Percentiles rank a stretch among this genome's conserved stretches.
Conservation (phyloP, 2,888 invertebrate species). For the Drosophila atripex region DNA sequence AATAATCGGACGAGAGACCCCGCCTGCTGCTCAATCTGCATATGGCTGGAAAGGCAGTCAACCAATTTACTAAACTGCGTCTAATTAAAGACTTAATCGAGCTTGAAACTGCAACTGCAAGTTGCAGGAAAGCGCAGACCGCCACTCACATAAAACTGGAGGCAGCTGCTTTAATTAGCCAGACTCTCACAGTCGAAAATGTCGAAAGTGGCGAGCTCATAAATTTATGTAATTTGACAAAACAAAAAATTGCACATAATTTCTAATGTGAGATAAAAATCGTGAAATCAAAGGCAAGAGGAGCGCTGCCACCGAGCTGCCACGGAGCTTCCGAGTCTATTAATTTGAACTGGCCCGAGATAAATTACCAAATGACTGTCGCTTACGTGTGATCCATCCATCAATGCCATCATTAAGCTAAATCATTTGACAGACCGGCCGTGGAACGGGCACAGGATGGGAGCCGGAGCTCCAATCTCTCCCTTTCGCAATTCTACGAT, state of each 20-base stretch:
- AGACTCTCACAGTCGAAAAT: constrained; percentile 59
- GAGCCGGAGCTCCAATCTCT: constrained; percentile 16
- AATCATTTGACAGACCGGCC: constrained; percentile 77
- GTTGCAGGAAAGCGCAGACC: constrained; percentile 1
- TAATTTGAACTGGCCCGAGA: constrained; percentile 77
- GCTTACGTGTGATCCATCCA: constrained; percentile 80
- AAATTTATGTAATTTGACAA: constrained; percentile 76
- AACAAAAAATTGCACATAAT: constrained; percentile 63
- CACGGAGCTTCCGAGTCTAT: constrained; percentile 63
- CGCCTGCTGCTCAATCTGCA: constrained; percentile 52
- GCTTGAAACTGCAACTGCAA: constrained; percentile 58
- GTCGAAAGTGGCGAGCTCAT: constrained; percentile 40
- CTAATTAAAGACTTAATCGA: constrained; percentile 72
- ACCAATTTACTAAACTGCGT: constrained; percentile 67
- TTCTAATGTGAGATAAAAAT: constrained; percentile 65
- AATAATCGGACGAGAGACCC: constrained; percentile 5
- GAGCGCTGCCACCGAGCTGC: constrained; percentile 34
- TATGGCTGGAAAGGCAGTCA: constrained; percentile 32
- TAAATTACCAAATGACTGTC: constrained; percentile 79
- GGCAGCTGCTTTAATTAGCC: constrained; percentile 65
- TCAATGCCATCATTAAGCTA: constrained; percentile 79
- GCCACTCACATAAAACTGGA: constrained; percentile 3
- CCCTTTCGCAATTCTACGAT: constrained; percentile 15
- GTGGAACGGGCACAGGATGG: constrained; percentile 32
- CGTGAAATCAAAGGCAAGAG: constrained; percentile 53